Evolutionary conservation across 2,888 invertebrate species (phyloP).

Genomic region (Choristoneura rosaceana): DNA sequence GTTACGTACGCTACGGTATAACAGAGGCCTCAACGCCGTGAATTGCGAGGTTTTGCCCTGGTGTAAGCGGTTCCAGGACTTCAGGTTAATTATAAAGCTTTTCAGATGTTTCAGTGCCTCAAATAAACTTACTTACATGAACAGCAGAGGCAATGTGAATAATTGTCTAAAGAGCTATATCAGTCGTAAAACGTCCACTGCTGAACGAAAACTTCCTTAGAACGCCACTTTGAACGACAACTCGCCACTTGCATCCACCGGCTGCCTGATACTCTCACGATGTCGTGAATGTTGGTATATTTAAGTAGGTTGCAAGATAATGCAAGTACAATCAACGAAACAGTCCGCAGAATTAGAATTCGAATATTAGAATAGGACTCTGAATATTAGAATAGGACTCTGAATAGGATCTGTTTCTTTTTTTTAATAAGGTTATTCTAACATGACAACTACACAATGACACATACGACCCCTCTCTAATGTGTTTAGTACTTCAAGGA

Average conservation of each 20-base stretch:
- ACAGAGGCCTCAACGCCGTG: constrained; percentile 13
- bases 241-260: too few species aligned
- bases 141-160: background rate
- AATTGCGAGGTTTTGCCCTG: constrained; percentile 32
- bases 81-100: constrained; percentile 35
- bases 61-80: constrained; percentile 16
- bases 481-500: background rate
- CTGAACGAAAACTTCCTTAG: too few species aligned
- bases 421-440: background rate
- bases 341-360: too few species aligned
- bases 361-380: too few species aligned
- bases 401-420: too few species aligned
- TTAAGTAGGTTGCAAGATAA: too few species aligned
- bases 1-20: constrained; percentile 32
- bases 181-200: too few species aligned
- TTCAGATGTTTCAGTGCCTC: constrained; percentile 11
- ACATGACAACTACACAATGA: background rate
- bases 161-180: background rate
- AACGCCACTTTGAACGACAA: too few species aligned
- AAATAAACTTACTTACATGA: background rate
- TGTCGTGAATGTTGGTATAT: too few species aligned
- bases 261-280: too few species aligned
- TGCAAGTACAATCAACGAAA: too few species aligned
- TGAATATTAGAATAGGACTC: too few species aligned
- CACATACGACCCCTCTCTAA: background rate